These are phyloP conservation scores for Gadopsis bispinosus DNA, from an alignment of 2,797 vertebrate species.

Conservation along the genomic window DNA sequence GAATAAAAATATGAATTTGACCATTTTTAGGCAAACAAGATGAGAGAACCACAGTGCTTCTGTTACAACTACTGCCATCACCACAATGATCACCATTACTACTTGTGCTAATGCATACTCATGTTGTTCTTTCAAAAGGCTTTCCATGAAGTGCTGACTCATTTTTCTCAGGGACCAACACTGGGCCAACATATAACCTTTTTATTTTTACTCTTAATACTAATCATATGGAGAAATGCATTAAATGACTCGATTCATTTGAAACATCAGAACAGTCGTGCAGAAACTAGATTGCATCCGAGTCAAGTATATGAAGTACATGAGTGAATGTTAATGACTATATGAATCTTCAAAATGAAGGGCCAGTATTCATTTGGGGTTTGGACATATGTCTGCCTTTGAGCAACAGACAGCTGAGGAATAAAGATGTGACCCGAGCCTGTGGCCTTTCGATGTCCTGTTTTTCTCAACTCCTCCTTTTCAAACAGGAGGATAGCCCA, in stretches of 20 bases:
- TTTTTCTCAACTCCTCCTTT: conserved; percentile 38
- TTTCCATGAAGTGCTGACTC: background rate
- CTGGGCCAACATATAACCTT: background rate
- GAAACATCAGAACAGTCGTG: conserved; percentile 16
- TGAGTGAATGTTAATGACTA: conserved; percentile 28
- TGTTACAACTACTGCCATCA: background rate
- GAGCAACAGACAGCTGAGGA: conserved; percentile 38
- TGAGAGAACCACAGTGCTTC: background rate
- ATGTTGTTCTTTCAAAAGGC: background rate
- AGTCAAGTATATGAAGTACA: conserved; percentile 17
- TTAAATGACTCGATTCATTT: conserved; percentile 2
- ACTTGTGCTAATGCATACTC: background rate
- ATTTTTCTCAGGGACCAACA: background rate
- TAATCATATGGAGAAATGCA: background rate
- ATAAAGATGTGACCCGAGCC: conserved; percentile 48
- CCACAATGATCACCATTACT: background rate
- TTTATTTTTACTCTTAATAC: background rate
- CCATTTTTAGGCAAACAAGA: background rate
- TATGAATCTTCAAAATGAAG: conserved; percentile 15
- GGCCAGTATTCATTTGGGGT: conserved; percentile 25
- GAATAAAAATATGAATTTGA: background rate
- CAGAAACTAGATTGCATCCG: conserved; percentile 11
- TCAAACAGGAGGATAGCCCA: conserved; percentile 46
- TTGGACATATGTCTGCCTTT: conserved; percentile 49
- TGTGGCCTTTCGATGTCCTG: conserved; percentile 51